These are phyloP conservation scores for Thymelicus sylvestris DNA, from an alignment of 2,888 invertebrate genomes.

Conservation along the genomic window DNA sequence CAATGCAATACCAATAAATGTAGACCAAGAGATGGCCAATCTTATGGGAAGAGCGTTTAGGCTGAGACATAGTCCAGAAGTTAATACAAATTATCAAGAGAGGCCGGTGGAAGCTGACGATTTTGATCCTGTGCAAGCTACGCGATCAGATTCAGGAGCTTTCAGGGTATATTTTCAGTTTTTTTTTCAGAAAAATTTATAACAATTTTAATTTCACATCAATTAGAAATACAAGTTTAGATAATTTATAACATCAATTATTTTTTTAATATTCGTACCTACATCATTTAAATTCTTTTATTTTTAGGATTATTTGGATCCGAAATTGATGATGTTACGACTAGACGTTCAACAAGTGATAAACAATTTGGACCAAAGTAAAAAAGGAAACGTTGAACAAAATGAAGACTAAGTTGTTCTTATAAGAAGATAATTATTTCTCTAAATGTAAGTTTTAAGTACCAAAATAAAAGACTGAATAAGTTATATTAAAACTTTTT, in stretches of 20 bases:
- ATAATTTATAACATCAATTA: too few relatives aligned
- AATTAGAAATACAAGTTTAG: too few relatives aligned
- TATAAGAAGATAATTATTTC: constrained; percentile 37
- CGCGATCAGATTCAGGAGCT: constrained; percentile 35
- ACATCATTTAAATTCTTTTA: neutral
- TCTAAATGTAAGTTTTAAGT: constrained; percentile 29
- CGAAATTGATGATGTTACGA: constrained; percentile 78
- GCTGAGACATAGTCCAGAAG: constrained; percentile 55
- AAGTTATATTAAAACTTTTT: constrained; percentile 56
- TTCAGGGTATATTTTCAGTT: constrained; percentile 41
- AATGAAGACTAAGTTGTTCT: constrained; percentile 45
- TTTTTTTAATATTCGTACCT: too few relatives aligned
- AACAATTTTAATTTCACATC: neutral
- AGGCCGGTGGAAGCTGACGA: constrained; percentile 39
- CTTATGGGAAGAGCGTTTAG: constrained; percentile 60
- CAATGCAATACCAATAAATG: constrained; percentile 63
- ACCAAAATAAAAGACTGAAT: constrained; percentile 71
- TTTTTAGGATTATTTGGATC: constrained; percentile 77
- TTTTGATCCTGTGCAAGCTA: constrained; percentile 27
- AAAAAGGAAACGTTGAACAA: constrained; percentile 53
- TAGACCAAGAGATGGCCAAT: constrained; percentile 73
- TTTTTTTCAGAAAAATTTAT: neutral
- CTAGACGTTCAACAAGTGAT: constrained; percentile 77
- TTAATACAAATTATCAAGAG: constrained; percentile 43
- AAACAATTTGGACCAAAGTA: constrained; percentile 66